Percentiles rank a stretch among this genome's conserved stretches.
Evolutionary conservation across 2,113 vertebrate species (phyloP).

Genomic region (Hippopotamus amphibius): DNA sequence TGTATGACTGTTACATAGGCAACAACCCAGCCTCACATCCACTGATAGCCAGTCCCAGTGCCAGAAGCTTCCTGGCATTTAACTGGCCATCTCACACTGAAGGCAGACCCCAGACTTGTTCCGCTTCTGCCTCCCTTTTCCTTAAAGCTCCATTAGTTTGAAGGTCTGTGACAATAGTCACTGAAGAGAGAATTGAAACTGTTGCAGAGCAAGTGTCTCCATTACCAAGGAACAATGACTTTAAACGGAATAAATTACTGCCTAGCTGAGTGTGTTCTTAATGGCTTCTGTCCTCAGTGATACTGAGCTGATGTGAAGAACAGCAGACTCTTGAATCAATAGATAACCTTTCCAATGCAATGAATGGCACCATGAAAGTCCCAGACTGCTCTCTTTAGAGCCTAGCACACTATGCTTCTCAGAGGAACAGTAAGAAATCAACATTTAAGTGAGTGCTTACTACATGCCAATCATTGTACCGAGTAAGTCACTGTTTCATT

Average conservation of each 20-base stretch:
- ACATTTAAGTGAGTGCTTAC: constrained; percentile 36
- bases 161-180: not conserved
- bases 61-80: not conserved
- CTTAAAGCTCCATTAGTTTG: not conserved
- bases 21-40: not conserved
- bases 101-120: not conserved
- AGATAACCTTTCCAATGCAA: not conserved
- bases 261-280: constrained; percentile 22
- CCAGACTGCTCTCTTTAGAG: not conserved
- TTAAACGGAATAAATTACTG: constrained; percentile 6
- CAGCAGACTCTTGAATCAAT: not conserved
- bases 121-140: not conserved
- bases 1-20: not conserved
- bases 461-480: not conserved
- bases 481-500: not conserved
- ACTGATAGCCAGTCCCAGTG: not conserved
- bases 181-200: not conserved
- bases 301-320: not conserved
- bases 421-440: constrained; percentile 6
- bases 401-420: not conserved
- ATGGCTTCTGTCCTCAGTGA: constrained; percentile 24
- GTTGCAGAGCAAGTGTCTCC: not conserved
- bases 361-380: not conserved
- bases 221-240: constrained; percentile 10
- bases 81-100: not conserved